Evolutionary conservation across 2,797 vertebrate genomes (phyloP).

Genomic region (Tokudaia tokunoshimensis): DNA sequence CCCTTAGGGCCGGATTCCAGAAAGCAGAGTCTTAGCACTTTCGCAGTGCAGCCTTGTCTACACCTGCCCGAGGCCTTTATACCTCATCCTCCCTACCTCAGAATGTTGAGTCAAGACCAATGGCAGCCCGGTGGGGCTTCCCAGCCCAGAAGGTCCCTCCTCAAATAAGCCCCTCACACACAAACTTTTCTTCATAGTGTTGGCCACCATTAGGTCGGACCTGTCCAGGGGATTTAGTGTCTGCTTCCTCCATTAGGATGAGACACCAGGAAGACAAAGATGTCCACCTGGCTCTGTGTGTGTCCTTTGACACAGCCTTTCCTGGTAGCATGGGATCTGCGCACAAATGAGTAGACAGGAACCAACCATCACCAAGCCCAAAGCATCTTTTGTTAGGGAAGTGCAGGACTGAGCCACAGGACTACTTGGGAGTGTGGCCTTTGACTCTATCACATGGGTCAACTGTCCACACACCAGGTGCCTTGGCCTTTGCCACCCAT

Average conservation of each 20-base stretch:
- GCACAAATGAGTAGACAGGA: not conserved
- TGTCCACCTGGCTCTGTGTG: fast-evolving
- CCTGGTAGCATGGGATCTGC: not conserved
- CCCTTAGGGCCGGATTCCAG: not conserved
- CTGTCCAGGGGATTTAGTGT: fast-evolving
- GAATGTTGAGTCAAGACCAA: not conserved
- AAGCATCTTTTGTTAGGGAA: not conserved
- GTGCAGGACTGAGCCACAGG: fast-evolving
- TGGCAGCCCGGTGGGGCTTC: not conserved
- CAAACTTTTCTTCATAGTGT: not conserved
- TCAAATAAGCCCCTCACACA: not conserved
- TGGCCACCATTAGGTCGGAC: not conserved
- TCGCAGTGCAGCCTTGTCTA: not conserved
- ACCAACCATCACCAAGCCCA: not conserved
- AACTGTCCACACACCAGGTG: not conserved
- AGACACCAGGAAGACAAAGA: not conserved
- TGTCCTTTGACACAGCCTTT: not conserved
- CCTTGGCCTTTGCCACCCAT: not conserved
- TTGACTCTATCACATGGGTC: not conserved
- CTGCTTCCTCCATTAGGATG: not conserved
- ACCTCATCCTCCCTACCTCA: not conserved
- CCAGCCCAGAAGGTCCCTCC: not conserved
- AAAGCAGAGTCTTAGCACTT: not conserved
- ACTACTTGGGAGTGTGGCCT: not conserved
- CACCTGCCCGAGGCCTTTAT: not conserved